Evolutionary conservation across 2,113 vertebrate genomes (phyloP).

Genomic region (Felis chaus): DNA sequence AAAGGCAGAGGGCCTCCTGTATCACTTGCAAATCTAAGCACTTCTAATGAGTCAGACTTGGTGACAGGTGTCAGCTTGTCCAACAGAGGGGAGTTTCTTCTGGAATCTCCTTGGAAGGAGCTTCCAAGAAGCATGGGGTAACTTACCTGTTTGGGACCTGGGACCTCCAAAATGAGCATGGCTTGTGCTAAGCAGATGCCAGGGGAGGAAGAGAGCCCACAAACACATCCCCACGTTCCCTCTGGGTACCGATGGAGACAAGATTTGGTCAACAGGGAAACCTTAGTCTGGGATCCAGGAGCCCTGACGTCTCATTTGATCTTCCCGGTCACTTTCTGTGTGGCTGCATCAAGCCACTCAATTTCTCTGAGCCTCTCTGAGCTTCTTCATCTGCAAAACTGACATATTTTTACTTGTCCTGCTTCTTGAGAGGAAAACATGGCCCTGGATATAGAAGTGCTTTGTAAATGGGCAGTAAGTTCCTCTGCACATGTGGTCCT

Average conservation of each 20-base stretch:
- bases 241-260: background rate
- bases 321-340: background rate
- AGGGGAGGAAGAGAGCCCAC: background rate
- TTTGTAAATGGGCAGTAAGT: background rate
- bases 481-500: background rate
- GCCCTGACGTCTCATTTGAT: rapidly evolving
- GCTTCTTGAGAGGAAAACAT: background rate
- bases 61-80: background rate
- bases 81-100: background rate
- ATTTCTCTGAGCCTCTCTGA: background rate
- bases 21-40: background rate
- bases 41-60: background rate
- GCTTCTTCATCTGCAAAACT: background rate
- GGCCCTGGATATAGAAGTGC: background rate
- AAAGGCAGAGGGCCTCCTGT: background rate
- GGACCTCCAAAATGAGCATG: background rate
- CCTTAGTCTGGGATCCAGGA: background rate
- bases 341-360: background rate
- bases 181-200: background rate
- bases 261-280: background rate
- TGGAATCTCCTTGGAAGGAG: background rate
- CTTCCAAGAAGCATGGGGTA: background rate
- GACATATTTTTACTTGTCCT: background rate
- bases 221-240: background rate
- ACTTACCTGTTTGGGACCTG: background rate